These are phyloP conservation scores for Phorcus lineatus DNA, from an alignment of 2,888 invertebrate species.

Conservation along the genomic window DNA sequence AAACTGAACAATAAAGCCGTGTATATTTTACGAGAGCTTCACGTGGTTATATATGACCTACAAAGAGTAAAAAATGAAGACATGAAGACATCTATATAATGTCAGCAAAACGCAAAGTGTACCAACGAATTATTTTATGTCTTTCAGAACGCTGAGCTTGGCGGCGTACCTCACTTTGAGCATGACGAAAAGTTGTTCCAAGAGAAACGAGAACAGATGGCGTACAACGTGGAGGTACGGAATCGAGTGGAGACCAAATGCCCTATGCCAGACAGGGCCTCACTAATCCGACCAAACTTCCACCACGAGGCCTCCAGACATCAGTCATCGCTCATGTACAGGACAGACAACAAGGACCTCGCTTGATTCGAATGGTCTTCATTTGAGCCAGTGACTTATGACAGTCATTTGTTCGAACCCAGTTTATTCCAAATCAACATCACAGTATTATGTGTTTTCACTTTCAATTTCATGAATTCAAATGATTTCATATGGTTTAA, in stretches of 20 bases:
- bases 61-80: too few relatives aligned
- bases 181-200: constrained; percentile 74
- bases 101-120: too few relatives aligned
- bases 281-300: constrained; percentile 69
- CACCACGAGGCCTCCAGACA: constrained; percentile 68
- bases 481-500: too few relatives aligned
- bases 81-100: too few relatives aligned
- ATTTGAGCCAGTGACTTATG: too few relatives aligned
- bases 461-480: too few relatives aligned
- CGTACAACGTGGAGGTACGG: constrained; percentile 73
- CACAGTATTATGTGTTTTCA: too few relatives aligned
- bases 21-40: too few relatives aligned
- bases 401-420: too few relatives aligned
- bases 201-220: constrained; percentile 74
- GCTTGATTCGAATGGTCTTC: neutral
- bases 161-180: constrained; percentile 72
- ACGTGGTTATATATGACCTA: too few relatives aligned
- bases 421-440: too few relatives aligned
- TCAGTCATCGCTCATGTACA: constrained; percentile 71
- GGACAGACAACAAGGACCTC: constrained; percentile 32
- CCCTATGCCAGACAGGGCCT: constrained; percentile 60
- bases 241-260: constrained; percentile 70
- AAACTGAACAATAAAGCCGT: too few relatives aligned
- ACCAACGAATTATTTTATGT: neutral
- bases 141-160: constrained; percentile 71